phyloP scores from a whole-genome alignment of 2,797 vertebrate species.

The Phoeniculus purpureus region DNA sequence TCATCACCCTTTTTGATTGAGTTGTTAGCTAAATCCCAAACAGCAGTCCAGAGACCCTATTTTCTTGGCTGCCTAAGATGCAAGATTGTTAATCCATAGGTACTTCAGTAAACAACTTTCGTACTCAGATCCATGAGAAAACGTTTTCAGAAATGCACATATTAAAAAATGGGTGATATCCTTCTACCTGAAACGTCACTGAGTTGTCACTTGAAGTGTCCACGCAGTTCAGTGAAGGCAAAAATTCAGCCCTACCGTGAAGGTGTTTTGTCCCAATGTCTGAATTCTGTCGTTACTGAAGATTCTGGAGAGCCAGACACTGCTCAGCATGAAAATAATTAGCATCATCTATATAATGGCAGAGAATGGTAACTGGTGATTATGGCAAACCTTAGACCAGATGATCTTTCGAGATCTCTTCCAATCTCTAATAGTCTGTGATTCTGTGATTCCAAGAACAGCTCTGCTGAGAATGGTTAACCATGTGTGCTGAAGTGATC shows the following conservation, averaged over 20 bases:
- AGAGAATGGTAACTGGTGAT: background rate
- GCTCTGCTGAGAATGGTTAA: background rate
- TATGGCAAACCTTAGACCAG: background rate
- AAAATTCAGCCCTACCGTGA: background rate
- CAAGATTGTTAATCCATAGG: background rate
- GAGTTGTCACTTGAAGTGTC: background rate
- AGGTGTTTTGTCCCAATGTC: background rate
- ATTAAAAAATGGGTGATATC: background rate
- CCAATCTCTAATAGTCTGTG: too few species aligned
- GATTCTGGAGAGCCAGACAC: background rate
- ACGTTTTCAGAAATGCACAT: rapidly evolving
- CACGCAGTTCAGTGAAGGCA: background rate
- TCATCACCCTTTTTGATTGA: rapidly evolving
- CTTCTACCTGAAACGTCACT: background rate
- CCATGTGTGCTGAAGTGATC: background rate
- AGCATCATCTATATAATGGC: background rate
- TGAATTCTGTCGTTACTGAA: background rate
- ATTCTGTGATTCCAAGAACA: background rate
- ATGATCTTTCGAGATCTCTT: too few species aligned
- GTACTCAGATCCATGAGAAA: background rate
- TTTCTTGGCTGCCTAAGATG: background rate
- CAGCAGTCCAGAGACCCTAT: background rate
- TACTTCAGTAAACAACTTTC: background rate
- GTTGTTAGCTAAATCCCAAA: background rate
- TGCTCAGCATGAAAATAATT: background rate